Conservation (phyloP, 2,888 invertebrate species). For the Scaptomyza tumidula region DNA sequence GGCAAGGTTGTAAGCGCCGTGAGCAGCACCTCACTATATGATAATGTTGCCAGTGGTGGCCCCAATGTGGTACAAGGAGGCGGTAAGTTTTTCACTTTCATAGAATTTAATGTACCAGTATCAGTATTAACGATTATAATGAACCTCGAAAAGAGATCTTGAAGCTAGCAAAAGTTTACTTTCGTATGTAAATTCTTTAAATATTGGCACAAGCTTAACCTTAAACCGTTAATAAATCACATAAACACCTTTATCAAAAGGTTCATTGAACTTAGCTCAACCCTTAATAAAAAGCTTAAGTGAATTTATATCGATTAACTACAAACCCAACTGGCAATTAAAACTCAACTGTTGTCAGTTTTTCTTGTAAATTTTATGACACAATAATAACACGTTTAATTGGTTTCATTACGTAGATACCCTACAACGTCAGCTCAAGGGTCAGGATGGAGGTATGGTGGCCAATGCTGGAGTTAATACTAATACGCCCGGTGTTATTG, state of each 20-base stretch:
- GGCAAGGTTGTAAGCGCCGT: slow-evolving; percentile 92
- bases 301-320: neutral
- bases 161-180: too few species aligned
- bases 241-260: neutral
- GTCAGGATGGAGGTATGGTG: slow-evolving; percentile 86
- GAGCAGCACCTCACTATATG: slow-evolving; percentile 94
- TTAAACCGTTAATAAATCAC: too few species aligned
- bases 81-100: slow-evolving; percentile 46
- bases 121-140: too few species aligned
- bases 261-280: neutral
- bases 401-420: slow-evolving; percentile 80
- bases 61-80: slow-evolving; percentile 55
- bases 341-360: neutral
- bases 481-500: slow-evolving; percentile 70
- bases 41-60: slow-evolving; percentile 88
- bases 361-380: neutral
- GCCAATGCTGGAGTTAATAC: slow-evolving; percentile 73
- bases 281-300: neutral
- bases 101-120: too few species aligned
- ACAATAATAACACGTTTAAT: neutral
- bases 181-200: too few species aligned
- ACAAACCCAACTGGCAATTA: neutral
- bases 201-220: too few species aligned
- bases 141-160: too few species aligned
- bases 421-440: slow-evolving; percentile 88